Evolutionary conservation across 2,888 invertebrate species (phyloP).

Genomic region (Gnatocerus cornutus): DNA sequence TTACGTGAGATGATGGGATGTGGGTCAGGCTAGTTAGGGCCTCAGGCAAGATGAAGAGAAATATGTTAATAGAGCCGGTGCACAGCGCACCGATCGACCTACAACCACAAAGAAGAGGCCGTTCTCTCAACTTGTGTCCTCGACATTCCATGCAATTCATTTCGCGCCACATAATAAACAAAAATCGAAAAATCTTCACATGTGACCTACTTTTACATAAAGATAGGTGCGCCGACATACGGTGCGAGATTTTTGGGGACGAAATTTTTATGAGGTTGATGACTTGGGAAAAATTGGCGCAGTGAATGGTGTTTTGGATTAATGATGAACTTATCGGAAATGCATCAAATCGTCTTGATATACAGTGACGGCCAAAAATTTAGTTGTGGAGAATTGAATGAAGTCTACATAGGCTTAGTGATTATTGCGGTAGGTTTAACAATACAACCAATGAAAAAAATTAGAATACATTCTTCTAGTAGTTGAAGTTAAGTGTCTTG

Average conservation of each 20-base stretch:
- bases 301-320: no score
- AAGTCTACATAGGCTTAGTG: no score
- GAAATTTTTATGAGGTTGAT: background rate
- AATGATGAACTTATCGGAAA: no score
- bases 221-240: conserved; percentile 3
- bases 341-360: no score
- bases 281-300: no score
- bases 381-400: no score
- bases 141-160: conserved; percentile 33
- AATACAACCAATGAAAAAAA: no score
- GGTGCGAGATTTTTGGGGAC: conserved; percentile 8
- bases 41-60: conserved; percentile 53
- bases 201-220: conserved; percentile 15
- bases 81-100: conserved; percentile 45
- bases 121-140: conserved; percentile 42
- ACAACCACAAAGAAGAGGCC: conserved; percentile 44
- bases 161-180: conserved; percentile 24
- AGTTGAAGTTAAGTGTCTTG: no score
- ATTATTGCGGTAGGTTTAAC: no score
- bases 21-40: conserved; percentile 55
- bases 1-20: conserved; percentile 52
- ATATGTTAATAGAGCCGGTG: conserved; percentile 58
- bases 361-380: no score
- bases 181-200: conserved; percentile 29
- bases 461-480: no score